These are phyloP conservation scores for Coturnix japonica DNA, from an alignment of 2,113 vertebrate genomes.

Conservation along the genomic window DNA sequence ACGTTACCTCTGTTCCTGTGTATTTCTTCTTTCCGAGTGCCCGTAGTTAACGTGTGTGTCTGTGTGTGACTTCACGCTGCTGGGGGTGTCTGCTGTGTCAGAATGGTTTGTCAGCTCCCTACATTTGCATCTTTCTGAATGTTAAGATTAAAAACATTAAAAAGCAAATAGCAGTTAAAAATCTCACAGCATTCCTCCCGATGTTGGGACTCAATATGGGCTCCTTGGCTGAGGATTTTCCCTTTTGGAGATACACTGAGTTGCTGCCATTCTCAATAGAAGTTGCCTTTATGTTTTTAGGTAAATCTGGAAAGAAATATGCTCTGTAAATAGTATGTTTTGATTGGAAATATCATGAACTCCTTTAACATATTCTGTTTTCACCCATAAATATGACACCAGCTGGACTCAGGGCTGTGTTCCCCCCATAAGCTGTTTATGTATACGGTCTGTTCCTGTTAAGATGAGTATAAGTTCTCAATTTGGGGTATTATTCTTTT, in stretches of 20 bases:
- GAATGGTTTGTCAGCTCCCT: neutral
- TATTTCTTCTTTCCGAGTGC: fast-evolving
- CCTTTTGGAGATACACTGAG: neutral
- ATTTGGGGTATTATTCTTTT: neutral
- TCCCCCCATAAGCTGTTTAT: neutral
- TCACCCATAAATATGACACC: neutral
- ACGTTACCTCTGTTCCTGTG: neutral
- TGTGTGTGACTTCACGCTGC: fast-evolving
- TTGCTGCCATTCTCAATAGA: neutral
- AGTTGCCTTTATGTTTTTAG: neutral
- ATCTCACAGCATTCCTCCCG: neutral
- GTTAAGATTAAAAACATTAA: neutral
- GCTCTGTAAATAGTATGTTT: neutral
- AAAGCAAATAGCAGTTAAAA: neutral
- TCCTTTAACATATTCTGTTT: neutral
- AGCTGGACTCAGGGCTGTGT: neutral
- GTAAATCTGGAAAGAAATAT: neutral
- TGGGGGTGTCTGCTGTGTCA: neutral
- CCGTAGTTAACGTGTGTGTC: fast-evolving
- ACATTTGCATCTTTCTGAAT: neutral
- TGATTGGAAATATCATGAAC: neutral
- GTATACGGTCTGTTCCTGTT: neutral
- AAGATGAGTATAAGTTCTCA: neutral
- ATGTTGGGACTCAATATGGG: fast-evolving
- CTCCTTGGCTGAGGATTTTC: neutral